phyloP scores from a whole-genome alignment of 2,888 invertebrate species.

The Rhimphoctona megacephalus region DNA sequence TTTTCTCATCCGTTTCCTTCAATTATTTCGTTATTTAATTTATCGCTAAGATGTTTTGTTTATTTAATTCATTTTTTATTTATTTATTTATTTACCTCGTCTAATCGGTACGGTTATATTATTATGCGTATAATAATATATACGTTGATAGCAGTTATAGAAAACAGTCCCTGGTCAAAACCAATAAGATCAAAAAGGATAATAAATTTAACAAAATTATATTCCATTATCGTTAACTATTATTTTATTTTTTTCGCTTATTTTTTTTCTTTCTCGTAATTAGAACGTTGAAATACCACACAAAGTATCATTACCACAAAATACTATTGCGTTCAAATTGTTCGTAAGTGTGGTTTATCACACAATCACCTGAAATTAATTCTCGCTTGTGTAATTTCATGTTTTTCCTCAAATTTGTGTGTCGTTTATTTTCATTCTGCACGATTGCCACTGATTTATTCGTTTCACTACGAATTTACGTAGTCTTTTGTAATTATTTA shows the following conservation, averaged over 20 bases:
- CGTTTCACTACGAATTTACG: slow-evolving; percentile 62
- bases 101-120: slow-evolving; percentile 78
- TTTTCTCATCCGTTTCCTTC: slow-evolving; percentile 42
- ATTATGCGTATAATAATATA: slow-evolving; percentile 81
- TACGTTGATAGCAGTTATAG: slow-evolving; percentile 81
- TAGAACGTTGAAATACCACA: slow-evolving; percentile 82
- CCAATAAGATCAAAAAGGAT: slow-evolving; percentile 82
- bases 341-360: slow-evolving; percentile 44
- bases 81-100: slow-evolving; percentile 45
- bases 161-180: slow-evolving; percentile 84
- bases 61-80: slow-evolving; percentile 70
- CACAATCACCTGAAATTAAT: slow-evolving; percentile 53
- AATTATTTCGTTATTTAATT: slow-evolving; percentile 69
- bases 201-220: slow-evolving; percentile 83
- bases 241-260: slow-evolving; percentile 60
- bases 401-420: slow-evolving; percentile 68
- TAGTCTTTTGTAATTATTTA: slow-evolving; percentile 65
- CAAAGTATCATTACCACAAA: slow-evolving; percentile 79
- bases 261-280: slow-evolving; percentile 74
- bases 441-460: slow-evolving; percentile 54
- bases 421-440: slow-evolving; percentile 64
- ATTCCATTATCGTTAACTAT: slow-evolving; percentile 78
- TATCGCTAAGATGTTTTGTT: slow-evolving; percentile 67
- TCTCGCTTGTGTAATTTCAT: slow-evolving; percentile 65
- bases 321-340: slow-evolving; percentile 78